phyloP scores from a whole-genome alignment of 2,888 invertebrate genomes.

The Plemyria rubiginata region DNA sequence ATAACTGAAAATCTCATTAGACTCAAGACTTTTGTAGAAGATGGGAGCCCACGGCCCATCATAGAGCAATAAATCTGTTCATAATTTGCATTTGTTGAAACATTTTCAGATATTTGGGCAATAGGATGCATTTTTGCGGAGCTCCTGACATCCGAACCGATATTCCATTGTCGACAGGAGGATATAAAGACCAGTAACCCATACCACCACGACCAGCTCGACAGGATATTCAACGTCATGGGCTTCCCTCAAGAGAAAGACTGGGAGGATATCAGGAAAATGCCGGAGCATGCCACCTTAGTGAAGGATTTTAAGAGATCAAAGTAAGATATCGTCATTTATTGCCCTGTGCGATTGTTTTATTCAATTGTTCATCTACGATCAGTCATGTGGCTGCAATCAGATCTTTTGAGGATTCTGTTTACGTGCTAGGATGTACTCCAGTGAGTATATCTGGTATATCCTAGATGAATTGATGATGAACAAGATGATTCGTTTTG shows the following conservation, averaged over 20 bases:
- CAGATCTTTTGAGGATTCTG: too few relatives aligned
- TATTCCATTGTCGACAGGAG: conserved; percentile 99
- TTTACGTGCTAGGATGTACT: too few relatives aligned
- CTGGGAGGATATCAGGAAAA: conserved; percentile 99
- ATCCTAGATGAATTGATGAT: too few relatives aligned
- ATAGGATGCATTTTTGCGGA: conserved; percentile 99
- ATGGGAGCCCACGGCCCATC: too few relatives aligned
- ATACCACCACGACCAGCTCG: conserved; percentile 99
- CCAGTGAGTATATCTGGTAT: too few relatives aligned
- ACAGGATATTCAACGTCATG: conserved; percentile 99
- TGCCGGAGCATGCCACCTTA: conserved; percentile 99
- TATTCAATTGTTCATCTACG: background rate
- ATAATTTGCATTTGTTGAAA: background rate
- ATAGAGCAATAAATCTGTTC: background rate
- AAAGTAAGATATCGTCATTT: conserved; percentile 85
- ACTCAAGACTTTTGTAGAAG: too few relatives aligned
- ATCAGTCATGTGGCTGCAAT: too few relatives aligned
- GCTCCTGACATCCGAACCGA: conserved; percentile 98
- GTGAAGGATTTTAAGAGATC: conserved; percentile 98
- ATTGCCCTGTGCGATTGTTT: too few relatives aligned
- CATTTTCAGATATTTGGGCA: conserved; percentile 97
- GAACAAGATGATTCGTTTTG: too few relatives aligned
- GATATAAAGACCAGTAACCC: conserved; percentile 99
- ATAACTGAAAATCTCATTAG: too few relatives aligned
- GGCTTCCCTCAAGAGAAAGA: conserved; percentile 99